Base-by-base conservation (phyloP, 2,888 invertebrate species). In the Furcula furcula region DNA sequence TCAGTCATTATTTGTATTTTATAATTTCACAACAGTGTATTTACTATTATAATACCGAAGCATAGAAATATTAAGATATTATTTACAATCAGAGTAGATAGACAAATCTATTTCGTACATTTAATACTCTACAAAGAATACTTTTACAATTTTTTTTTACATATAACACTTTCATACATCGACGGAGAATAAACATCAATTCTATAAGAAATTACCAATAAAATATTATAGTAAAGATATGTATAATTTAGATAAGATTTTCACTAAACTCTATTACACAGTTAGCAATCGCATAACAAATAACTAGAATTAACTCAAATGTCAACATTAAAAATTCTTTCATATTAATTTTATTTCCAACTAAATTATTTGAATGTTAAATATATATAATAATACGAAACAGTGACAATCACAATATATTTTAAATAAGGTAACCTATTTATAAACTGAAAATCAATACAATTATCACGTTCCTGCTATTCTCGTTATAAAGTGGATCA, bases 91-190 rank as follows among this genome's bases (percentile, higher is more conserved):
- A 20, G 35, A 39, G 27, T 44, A 33, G 46, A 36, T 55, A 41
- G 36, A 44, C 44, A 49, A 47, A 23, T 36, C 49, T 59, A 55
- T 41, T 31, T 31, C 19, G 40, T 48, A 48, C 39, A 40, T 37
- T n/a, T 55, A 59, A 59, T 62, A 58, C 59, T 62, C 38, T 23
- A 29, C 42, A 49, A 46, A 52, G 46, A 55, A 55, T 51, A 63
- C 46, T 40, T 53, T 44, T 49, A 53, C 36, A 50, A 45, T 47
- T 35, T 37, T 30, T 44, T 56, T 47, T 50, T 53, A 46, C 55
- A 59, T 36, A 46, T 47, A 50, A 42, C 35, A 44, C 28, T 18
- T 22, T 26, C 35, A 50, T 49, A 49, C 47, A 53, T 52, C 43
- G 41, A 49, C 40, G 26, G 37, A 23, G 35, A 50, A 46, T 42